Evolutionary conservation across 2,888 invertebrate species (phyloP), one percentile per base, ranked within the genome.

Genomic region (Hirtodrosophila histrioides): DNA sequence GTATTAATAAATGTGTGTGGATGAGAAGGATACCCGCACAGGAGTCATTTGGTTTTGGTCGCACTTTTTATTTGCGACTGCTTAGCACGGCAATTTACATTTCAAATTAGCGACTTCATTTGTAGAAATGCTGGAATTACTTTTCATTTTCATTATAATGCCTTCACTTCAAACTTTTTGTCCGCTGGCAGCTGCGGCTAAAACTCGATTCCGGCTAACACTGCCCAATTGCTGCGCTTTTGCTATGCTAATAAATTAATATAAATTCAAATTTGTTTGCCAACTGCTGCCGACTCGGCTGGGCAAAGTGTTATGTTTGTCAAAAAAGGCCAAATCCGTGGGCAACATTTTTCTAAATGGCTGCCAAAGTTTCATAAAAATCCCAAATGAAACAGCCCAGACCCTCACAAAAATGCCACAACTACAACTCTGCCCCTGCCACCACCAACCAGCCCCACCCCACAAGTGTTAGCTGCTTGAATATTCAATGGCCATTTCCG

Each of bases 181-280:
- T 50, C 35, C 58, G 35, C 36, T 33, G 11, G 33, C 56, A 49
- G 40, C 53, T 44, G 46, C 51, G 41, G 44, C 36, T 33, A 41
- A 54, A 48, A 17, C 53, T 57, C 44, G 44, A 63, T 29, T 51
- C 60, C 33, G 54, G 50, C 54, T 72, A 12, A 33, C 39, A 24
- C 45, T 57, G 49, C 44, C 33, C 56, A 41, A 17, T 33, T 37
- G 49, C 78, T 86, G 83, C 84, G 75, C 73, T 79, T 88, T 82
- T 81, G 74, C 85, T 90, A 89, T 89, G 90, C 89, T 89, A 90
- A 90, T 90, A 87, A 90, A 89, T 89, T 90, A 90, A 90, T 90
- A 89, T 90, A 89, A 89, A 90, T 90, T 90, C 90, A 89, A 89
- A 90, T 90, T 89, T 86, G 86, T 78, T 88, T 86, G 85, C 86